phyloP scores from a whole-genome alignment of 1,140 invertebrate genomes.

The Bilobella aurantiaca region DNA sequence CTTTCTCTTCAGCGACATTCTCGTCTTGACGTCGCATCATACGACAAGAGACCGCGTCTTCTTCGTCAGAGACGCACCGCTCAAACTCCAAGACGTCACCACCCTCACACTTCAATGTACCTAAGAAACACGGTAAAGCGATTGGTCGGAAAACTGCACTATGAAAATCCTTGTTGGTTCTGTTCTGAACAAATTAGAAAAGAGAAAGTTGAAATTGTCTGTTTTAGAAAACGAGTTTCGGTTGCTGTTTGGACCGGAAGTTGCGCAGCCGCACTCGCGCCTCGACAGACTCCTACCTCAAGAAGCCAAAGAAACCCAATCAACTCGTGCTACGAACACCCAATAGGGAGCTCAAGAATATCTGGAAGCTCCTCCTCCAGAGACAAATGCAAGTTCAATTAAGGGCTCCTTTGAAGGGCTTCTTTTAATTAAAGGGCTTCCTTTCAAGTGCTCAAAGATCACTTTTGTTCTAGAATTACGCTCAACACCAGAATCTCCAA shows the following conservation, averaged over 20 bases:
- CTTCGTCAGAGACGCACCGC: slow-evolving; percentile 30
- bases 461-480: slow-evolving; percentile 25
- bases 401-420: too few species aligned
- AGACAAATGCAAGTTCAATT: slow-evolving; percentile 36
- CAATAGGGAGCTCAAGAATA: slow-evolving; percentile 27
- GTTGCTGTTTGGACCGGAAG: slow-evolving; percentile 26
- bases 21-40: slow-evolving; percentile 27
- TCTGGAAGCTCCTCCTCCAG: slow-evolving; percentile 33
- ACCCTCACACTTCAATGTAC: slow-evolving; percentile 34
- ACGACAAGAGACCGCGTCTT: slow-evolving; percentile 32
- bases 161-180: too few species aligned
- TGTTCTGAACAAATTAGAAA: too few species aligned
- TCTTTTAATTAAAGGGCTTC: too few species aligned
- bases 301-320: slow-evolving; percentile 20
- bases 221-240: slow-evolving; percentile 33
- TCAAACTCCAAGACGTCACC: slow-evolving; percentile 30
- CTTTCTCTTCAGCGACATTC: slow-evolving; percentile 32
- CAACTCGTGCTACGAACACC: slow-evolving; percentile 26
- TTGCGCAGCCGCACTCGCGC: slow-evolving; percentile 12
- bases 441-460: too few species aligned
- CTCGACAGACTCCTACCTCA: slow-evolving; percentile 27
- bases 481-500: slow-evolving; percentile 31
- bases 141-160: neutral
- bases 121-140: slow-evolving; percentile 28
- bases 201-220: too few species aligned